These are phyloP conservation scores for Actenoides hombroni DNA, from an alignment of 2,113 vertebrate genomes.

Conservation along the genomic window DNA sequence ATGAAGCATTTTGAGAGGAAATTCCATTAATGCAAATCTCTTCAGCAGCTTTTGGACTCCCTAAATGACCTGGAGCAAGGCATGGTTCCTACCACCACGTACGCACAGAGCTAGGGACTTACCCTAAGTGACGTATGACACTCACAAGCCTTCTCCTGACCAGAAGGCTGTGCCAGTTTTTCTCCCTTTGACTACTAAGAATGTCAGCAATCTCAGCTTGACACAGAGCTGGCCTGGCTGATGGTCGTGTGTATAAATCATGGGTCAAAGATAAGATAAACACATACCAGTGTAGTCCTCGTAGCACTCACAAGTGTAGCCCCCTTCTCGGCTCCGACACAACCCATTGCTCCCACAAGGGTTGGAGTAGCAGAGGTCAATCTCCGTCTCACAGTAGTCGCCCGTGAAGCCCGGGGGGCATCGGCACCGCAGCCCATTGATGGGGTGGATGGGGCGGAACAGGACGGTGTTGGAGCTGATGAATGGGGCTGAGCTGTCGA, in stretches of 20 bases:
- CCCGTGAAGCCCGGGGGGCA: constrained; percentile 93
- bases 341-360: constrained; percentile 87
- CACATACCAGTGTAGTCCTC: constrained; percentile 91
- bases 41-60: neutral
- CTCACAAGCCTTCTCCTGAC: neutral
- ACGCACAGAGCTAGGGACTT: neutral
- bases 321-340: constrained; percentile 91
- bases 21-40: neutral
- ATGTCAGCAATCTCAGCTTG: constrained; percentile 49
- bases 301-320: constrained; percentile 90
- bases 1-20: neutral
- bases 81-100: fast-evolving
- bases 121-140: neutral
- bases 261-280: constrained; percentile 29
- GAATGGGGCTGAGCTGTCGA: constrained; percentile 94
- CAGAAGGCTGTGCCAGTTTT: neutral
- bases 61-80: neutral
- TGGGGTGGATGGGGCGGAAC: constrained; percentile 95
- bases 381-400: constrained; percentile 94
- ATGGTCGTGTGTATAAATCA: neutral
- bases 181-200: constrained; percentile 32
- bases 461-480: constrained; percentile 91
- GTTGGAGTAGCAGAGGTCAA: constrained; percentile 94
- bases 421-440: constrained; percentile 92
- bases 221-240: constrained; percentile 27